These are phyloP conservation scores for Agelastica alni DNA, from an alignment of 2,888 invertebrate species.

Conservation along the genomic window DNA sequence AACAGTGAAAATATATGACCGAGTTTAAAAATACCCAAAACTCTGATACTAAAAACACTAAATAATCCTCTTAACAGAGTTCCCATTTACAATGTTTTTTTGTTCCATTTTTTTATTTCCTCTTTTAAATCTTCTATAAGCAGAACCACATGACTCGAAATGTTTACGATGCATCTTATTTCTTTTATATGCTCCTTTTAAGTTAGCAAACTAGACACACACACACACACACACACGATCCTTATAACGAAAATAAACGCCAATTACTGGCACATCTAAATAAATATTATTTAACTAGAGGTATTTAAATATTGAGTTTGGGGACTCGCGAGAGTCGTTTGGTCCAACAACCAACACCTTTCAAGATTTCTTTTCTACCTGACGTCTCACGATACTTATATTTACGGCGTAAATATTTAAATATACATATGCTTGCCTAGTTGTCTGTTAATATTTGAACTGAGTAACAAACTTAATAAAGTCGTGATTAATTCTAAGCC, in stretches of 20 bases:
- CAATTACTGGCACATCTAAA: slow-evolving; percentile 55
- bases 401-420: too few species aligned
- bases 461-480: background rate
- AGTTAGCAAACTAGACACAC: background rate
- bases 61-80: slow-evolving; percentile 4
- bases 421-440: background rate
- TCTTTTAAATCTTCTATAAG: slow-evolving; percentile 1
- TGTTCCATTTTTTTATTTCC: slow-evolving; percentile 1
- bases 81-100: background rate
- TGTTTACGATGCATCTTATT: background rate
- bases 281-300: slow-evolving; percentile 46
- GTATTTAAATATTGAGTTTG: slow-evolving; percentile 44
- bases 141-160: slow-evolving; percentile 1
- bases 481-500: too few species aligned
- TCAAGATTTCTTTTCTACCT: too few species aligned
- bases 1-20: too few species aligned
- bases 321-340: too few species aligned
- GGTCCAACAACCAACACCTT: too few species aligned
- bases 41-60: too few species aligned
- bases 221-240: too few species aligned
- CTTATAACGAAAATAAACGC: slow-evolving; percentile 36
- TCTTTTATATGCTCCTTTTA: background rate
- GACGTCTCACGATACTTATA: too few species aligned
- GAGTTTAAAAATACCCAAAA: too few species aligned
- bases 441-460: background rate